phyloP scores from a whole-genome alignment of 2,888 invertebrate genomes.

The Eupeodes luniger region DNA sequence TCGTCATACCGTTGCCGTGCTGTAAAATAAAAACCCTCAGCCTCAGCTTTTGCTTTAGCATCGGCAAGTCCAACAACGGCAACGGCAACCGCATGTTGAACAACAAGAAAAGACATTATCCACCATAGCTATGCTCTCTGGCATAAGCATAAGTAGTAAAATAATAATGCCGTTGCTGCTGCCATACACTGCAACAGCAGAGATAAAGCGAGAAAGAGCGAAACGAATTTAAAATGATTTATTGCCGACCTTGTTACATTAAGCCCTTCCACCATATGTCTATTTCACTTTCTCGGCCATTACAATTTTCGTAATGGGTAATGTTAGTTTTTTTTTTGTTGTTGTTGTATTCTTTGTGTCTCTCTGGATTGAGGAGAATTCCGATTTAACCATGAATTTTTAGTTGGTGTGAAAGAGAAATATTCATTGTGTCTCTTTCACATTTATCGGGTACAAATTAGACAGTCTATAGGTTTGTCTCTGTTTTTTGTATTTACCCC shows the following conservation, averaged over 20 bases:
- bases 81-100: slow-evolving; percentile 39
- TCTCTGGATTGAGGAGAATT: slow-evolving; percentile 51
- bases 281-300: slow-evolving; percentile 83
- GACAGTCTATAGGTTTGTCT: slow-evolving; percentile 39
- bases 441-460: slow-evolving; percentile 17
- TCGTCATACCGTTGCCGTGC: background rate
- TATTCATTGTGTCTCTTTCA: background rate
- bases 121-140: slow-evolving; percentile 45
- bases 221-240: slow-evolving; percentile 80
- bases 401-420: slow-evolving; percentile 19
- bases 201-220: slow-evolving; percentile 60
- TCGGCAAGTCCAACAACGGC: slow-evolving; percentile 52
- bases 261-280: slow-evolving; percentile 83
- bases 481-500: slow-evolving; percentile 64
- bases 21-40: slow-evolving; percentile 29
- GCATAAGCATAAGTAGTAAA: background rate
- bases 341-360: background rate
- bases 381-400: background rate
- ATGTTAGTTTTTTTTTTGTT: slow-evolving; percentile 46
- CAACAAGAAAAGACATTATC: slow-evolving; percentile 50
- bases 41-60: too few relatives aligned
- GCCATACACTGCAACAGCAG: background rate
- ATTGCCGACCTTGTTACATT: slow-evolving; percentile 84
- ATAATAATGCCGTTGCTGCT: slow-evolving; percentile 15
- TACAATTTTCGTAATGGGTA: slow-evolving; percentile 77